phyloP scores from a whole-genome alignment of 2,888 invertebrate species.

The Andricus quercusramuli region DNA sequence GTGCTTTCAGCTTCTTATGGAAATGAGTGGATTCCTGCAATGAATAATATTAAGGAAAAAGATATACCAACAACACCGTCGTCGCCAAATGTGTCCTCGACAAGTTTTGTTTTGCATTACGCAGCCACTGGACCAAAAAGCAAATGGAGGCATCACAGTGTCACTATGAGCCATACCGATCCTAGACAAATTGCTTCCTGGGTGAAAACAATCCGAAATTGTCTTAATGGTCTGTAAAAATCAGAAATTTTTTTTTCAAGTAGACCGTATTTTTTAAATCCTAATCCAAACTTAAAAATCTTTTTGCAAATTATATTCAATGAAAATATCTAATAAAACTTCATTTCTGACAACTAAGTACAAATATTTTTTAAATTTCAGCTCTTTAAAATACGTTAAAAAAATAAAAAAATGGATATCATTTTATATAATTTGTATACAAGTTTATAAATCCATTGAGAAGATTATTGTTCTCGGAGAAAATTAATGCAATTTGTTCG shows the following conservation, averaged over 20 bases:
- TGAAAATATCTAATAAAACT: too few species aligned
- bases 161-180: conserved; percentile 83
- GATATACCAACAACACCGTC: conserved; percentile 57
- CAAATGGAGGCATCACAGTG: conserved; percentile 81
- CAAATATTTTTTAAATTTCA: too few species aligned
- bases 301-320: too few species aligned
- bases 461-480: not conserved
- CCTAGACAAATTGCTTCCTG: conserved; percentile 83
- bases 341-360: too few species aligned
- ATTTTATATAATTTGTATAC: too few species aligned
- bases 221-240: conserved; percentile 78
- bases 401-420: too few species aligned
- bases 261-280: too few species aligned
- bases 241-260: not conserved
- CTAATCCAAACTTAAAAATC: too few species aligned
- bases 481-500: not conserved
- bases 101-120: conserved; percentile 83
- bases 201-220: conserved; percentile 82
- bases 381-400: too few species aligned
- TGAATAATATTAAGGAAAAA: conserved; percentile 71
- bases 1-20: conserved; percentile 80
- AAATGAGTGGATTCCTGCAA: conserved; percentile 74
- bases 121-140: conserved; percentile 81
- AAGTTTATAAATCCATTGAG: not conserved
- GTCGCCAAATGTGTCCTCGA: conserved; percentile 68